Base-by-base conservation (phyloP, 2,113 vertebrate genomes). In the Octodon degus region DNA sequence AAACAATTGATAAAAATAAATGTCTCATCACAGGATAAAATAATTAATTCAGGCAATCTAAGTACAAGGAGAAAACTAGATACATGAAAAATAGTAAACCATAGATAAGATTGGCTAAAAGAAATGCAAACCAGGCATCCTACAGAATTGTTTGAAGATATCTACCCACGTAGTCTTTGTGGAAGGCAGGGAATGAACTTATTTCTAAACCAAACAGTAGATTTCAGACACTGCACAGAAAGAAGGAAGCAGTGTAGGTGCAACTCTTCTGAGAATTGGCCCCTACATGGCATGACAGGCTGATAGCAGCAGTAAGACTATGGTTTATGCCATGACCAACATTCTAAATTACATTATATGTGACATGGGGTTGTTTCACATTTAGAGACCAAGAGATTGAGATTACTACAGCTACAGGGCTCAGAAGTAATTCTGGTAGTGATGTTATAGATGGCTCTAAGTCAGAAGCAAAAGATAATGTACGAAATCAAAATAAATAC, bases 1-100 rank as follows among this genome's bases (percentile, higher is more conserved):
- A 91, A 90, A 32, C 40, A 83, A 94, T 60, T 32, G 67, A 80
- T 67, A 92, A 76, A 97, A 87, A 91, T 70, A 87, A 2, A 87
- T 63, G 55, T 77, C 91, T 37, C 40, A 4, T 53, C 92, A 91
- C 19, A 89, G n/a, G 30, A 94, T 5, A 84, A 83, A 24, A 88
- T 88, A 91, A 89, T 91, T 93, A 84, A 84, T 89, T 93, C n/a
- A 89, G 37, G 58, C 37, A 86, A 72, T 90, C 9, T 84, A 9
- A 90, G 24, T n/a, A 83, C 83, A 81, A 68, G 5, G 22, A 34
- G 37, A 81, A 77, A 65, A 80, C 40, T 13, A 85, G 43, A 12
- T 34, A 50, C 47, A 53, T 72, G 30, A 91, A 93, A 93, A 94
- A 89, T 40, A 89, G 47, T 68, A 89, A 67, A 82, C 27, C 9